Evolutionary conservation across 1,140 invertebrate species (phyloP), one percentile per base, ranked within the genome.

Genomic region (Halictus rubicundus): DNA sequence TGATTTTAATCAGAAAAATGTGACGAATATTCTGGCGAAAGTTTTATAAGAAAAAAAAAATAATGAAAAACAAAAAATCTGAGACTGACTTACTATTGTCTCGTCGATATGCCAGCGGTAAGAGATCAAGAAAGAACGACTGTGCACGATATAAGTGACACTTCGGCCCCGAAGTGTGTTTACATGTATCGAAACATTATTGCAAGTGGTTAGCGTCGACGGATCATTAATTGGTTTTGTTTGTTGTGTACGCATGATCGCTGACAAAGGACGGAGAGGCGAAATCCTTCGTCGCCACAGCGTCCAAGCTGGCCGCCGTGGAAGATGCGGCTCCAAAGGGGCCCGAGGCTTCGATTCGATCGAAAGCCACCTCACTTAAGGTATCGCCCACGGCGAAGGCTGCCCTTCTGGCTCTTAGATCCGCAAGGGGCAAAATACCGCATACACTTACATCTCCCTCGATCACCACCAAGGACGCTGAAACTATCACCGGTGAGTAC

Each of bases 281-380:
- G 92, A 92, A 91, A 88, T 86, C 86, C 76, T 86, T 92, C 88
- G 89, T 93, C 92, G 92, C 92, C 91, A 90, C 88, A 92, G 91
- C 87, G 88, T 93, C 88, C 92, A 94, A 94, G 88, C 94, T 94
- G 94, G 94, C 94, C 92, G 92, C 93, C 94, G 91, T 93, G 90
- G 93, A 94, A 88, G 93, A 94, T 93, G 92, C 91, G 91, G 92
- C 92, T 92, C 93, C 93, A 88, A 92, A 92, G 87, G 89, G 92
- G 89, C 91, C 94, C 91, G 93, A 91, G 89, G 84, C 68, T 74
- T 80, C 84, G 81, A 84, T 90, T 68, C 88, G 88, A 80, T 86
- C 89, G 80, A 85, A 88, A 68, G 66, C 89, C 87, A 82, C 88
- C 78, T 85, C 88, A 83, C 84, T 90, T 54, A 93, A 87, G 84